These are phyloP conservation scores for Mimas tiliae DNA, from an alignment of 2,888 invertebrate genomes.

Conservation along the genomic window DNA sequence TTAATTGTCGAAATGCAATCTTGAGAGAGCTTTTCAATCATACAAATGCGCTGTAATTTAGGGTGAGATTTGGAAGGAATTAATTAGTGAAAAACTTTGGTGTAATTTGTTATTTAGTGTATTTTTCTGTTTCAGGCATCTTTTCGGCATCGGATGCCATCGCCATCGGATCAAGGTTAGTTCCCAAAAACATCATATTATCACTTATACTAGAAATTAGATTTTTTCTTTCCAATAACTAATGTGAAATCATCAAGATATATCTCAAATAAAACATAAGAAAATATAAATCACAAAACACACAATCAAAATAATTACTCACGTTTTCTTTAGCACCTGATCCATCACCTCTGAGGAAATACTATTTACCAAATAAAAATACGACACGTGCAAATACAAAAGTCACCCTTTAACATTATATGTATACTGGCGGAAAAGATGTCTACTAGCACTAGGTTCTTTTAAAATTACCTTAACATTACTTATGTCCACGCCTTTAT, in stretches of 20 bases:
- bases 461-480: no score
- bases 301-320: not conserved
- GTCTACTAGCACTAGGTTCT: no score
- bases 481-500: no score
- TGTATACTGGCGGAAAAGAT: no score
- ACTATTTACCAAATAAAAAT: no score
- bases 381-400: no score
- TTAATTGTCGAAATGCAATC: constrained; percentile 85
- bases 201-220: no score
- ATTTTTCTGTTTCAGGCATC: constrained; percentile 76
- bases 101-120: constrained; percentile 31
- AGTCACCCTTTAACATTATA: no score
- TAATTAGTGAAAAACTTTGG: constrained; percentile 11
- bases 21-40: constrained; percentile 78
- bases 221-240: not conserved
- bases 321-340: not conserved
- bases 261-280: not conserved
- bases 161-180: constrained; percentile 76
- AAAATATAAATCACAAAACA: not conserved
- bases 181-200: not conserved
- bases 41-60: constrained; percentile 77
- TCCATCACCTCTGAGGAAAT: no score
- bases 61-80: constrained; percentile 22
- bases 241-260: no score
- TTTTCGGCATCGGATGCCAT: constrained; percentile 72